Conservation (phyloP, 2,888 invertebrate species). For the Agrenia bidenticulata region DNA sequence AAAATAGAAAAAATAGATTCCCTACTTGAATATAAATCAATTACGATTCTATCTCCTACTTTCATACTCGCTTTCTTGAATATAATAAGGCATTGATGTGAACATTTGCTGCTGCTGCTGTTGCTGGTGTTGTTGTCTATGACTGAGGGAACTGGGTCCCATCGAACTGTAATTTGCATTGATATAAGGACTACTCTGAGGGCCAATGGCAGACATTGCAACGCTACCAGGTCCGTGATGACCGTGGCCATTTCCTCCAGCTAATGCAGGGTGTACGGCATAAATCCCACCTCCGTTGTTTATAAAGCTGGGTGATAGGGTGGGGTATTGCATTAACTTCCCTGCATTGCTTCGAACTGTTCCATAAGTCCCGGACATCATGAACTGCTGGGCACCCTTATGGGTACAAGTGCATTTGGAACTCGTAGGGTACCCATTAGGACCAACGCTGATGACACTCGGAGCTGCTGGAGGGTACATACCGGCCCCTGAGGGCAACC, state of each 20-base stretch:
- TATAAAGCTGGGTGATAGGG: constrained; percentile 19
- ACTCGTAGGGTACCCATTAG: constrained; percentile 52
- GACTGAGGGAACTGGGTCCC: constrained; percentile 34
- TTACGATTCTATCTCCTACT: constrained; percentile 35
- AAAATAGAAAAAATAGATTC: too few species aligned
- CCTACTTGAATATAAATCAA: too few species aligned
- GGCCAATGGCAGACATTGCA: constrained; percentile 35
- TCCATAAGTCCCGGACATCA: constrained; percentile 27
- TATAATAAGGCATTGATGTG: constrained; percentile 49
- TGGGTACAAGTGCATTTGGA: constrained; percentile 53
- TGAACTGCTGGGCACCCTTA: constrained; percentile 44
- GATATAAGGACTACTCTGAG: constrained; percentile 35
- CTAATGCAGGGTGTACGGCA: constrained; percentile 30
- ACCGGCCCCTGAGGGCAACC: constrained; percentile 21
- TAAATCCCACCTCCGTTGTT: constrained; percentile 41
- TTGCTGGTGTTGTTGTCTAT: constrained; percentile 17
- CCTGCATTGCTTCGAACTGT: constrained; percentile 28
- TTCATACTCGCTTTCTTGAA: constrained; percentile 51
- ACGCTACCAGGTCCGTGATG: constrained; percentile 34
- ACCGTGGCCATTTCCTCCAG: constrained; percentile 14
- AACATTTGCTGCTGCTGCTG: constrained; percentile 44
- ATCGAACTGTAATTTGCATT: constrained; percentile 39
- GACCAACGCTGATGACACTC: constrained; percentile 52
- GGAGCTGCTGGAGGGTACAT: constrained; percentile 56
- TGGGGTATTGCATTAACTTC: constrained; percentile 33